Conservation (phyloP, 2,888 invertebrate genomes). For the Dasysyrphus tricinctus region DNA sequence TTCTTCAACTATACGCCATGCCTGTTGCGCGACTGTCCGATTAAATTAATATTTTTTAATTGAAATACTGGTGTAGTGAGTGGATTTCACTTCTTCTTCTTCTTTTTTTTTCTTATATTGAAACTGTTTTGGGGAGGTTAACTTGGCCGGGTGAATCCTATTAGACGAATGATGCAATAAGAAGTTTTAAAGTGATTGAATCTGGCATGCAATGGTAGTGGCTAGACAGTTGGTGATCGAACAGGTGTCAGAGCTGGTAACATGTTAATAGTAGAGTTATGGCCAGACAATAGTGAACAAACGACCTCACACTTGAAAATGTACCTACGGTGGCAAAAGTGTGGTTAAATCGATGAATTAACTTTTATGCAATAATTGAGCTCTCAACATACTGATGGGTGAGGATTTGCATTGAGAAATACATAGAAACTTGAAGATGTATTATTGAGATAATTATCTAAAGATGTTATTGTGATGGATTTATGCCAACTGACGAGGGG, state of each 20-base stretch:
- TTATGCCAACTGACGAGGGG: background rate
- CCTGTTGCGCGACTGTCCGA: constrained; percentile 36
- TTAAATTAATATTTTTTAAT: constrained; percentile 31
- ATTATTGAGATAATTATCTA: background rate
- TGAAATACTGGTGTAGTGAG: constrained; percentile 35
- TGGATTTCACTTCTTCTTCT: constrained; percentile 18
- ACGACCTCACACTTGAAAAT: constrained; percentile 55
- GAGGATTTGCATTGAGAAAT: constrained; percentile 5
- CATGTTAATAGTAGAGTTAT: background rate
- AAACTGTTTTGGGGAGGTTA: constrained; percentile 47
- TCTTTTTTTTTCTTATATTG: no score
- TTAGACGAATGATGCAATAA: constrained; percentile 55
- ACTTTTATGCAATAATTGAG: background rate
- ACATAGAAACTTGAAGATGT: background rate
- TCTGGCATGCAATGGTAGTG: constrained; percentile 20
- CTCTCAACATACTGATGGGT: constrained; percentile 4
- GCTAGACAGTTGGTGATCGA: constrained; percentile 31
- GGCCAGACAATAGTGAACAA: constrained; percentile 13
- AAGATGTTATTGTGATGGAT: background rate
- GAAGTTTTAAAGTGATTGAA: constrained; percentile 35
- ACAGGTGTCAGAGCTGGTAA: constrained; percentile 27
- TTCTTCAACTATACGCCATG: constrained; percentile 11
- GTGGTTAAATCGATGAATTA: constrained; percentile 29
- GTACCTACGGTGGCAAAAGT: constrained; percentile 6
- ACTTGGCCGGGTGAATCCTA: constrained; percentile 58